Conservation (phyloP, 2,797 vertebrate genomes). For the Rousettus madagascariensis region DNA sequence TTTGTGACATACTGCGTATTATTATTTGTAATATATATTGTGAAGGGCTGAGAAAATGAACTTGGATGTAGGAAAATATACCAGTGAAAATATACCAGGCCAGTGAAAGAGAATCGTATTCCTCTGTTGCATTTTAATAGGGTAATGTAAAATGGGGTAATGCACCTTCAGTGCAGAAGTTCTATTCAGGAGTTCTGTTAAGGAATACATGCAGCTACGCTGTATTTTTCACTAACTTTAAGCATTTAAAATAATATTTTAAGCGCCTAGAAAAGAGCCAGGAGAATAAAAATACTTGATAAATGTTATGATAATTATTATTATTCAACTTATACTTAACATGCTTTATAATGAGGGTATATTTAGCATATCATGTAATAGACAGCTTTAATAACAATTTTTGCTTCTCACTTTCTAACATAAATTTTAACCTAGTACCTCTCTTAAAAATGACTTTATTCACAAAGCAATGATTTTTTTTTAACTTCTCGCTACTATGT, state of each 20-base stretch:
- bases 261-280: conserved; percentile 10
- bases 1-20: neutral
- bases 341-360: neutral
- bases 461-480: neutral
- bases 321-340: neutral
- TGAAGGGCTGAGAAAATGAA: neutral
- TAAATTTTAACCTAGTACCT: conserved; percentile 15
- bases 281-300: neutral
- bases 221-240: neutral
- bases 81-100: neutral
- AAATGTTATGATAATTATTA: neutral
- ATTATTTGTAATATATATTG: neutral
- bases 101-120: conserved; percentile 10
- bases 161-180: neutral
- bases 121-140: neutral
- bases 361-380: neutral
- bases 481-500: conserved; percentile 24
- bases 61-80: neutral
- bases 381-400: conserved; percentile 9
- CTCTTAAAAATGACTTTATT: conserved; percentile 56
- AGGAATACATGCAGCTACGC: neutral
- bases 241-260: neutral
- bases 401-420: conserved; percentile 33
- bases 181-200: neutral
- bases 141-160: neutral